Evolutionary conservation across 2,797 vertebrate genomes (phyloP).

Genomic region (Cryptoprocta ferox): DNA sequence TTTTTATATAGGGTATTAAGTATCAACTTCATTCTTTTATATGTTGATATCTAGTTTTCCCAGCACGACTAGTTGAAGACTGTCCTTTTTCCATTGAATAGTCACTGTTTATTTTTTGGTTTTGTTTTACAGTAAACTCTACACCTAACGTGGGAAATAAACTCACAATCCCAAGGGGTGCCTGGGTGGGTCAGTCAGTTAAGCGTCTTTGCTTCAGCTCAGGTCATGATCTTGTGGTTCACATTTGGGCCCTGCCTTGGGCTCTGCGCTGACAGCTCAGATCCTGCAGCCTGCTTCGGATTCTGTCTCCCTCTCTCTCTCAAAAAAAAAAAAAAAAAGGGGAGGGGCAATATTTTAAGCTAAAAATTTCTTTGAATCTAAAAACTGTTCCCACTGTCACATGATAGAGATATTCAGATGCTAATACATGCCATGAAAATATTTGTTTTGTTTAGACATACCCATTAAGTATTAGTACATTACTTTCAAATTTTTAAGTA

Average conservation of each 20-base stretch:
- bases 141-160: not conserved
- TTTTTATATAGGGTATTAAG: not conserved
- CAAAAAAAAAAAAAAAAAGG: too few relatives aligned
- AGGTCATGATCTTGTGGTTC: too few relatives aligned
- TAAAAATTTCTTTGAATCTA: slow-evolving; percentile 1
- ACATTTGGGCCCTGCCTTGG: too few relatives aligned
- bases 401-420: not conserved
- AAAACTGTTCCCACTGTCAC: not conserved
- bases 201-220: too few relatives aligned
- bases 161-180: not conserved
- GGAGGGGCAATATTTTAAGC: not conserved
- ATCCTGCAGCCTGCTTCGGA: too few relatives aligned
- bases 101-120: not conserved
- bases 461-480: not conserved
- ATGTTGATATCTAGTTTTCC: not conserved
- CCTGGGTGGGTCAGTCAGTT: too few relatives aligned
- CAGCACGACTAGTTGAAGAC: not conserved
- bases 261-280: too few relatives aligned
- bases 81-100: not conserved
- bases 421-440: not conserved
- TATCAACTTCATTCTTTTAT: not conserved
- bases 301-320: too few relatives aligned
- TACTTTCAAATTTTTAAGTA: slow-evolving; percentile 13
- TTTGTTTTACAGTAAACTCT: not conserved
- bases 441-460: slow-evolving; percentile 27